These are phyloP conservation scores for Diloba caeruleocephala DNA, from an alignment of 2,888 invertebrate species.

Conservation along the genomic window DNA sequence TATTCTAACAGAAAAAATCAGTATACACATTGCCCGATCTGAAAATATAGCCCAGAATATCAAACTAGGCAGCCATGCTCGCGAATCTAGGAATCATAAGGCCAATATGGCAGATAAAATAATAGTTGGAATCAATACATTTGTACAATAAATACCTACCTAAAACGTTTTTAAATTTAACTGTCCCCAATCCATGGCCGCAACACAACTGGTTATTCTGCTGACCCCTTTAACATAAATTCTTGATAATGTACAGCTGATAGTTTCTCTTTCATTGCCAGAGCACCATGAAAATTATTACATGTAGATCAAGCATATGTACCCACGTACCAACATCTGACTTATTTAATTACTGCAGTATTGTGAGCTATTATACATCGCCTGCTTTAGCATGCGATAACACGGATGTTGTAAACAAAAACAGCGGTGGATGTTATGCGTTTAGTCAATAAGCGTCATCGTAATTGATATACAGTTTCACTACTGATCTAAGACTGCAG, in stretches of 20 bases:
- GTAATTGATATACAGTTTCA: conserved; percentile 1
- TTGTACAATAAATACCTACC: background rate
- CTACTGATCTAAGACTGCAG: conserved; percentile 22
- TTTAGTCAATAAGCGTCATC: background rate
- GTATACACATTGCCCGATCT: no score
- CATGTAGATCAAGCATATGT: conserved; percentile 26
- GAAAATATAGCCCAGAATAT: no score
- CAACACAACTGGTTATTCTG: conserved; percentile 16
- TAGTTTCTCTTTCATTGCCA: conserved; percentile 46
- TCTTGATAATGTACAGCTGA: conserved; percentile 25
- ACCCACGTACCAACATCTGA: conserved; percentile 14
- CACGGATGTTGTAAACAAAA: background rate
- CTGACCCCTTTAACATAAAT: conserved; percentile 19
- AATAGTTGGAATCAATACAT: no score
- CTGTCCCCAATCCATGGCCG: conserved; percentile 12
- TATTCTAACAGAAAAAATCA: no score
- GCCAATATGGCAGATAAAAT: no score
- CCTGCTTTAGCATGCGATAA: background rate
- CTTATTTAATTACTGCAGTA: background rate
- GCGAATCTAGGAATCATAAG: no score
- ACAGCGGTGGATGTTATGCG: background rate
- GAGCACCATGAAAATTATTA: conserved; percentile 26
- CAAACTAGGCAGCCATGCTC: no score
- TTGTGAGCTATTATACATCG: background rate
- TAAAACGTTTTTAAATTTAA: background rate